Percentiles rank a stretch among this genome's conserved stretches.
Evolutionary conservation across 1,140 invertebrate genomes (phyloP).

Genomic region (Steinernema feltiae): DNA sequence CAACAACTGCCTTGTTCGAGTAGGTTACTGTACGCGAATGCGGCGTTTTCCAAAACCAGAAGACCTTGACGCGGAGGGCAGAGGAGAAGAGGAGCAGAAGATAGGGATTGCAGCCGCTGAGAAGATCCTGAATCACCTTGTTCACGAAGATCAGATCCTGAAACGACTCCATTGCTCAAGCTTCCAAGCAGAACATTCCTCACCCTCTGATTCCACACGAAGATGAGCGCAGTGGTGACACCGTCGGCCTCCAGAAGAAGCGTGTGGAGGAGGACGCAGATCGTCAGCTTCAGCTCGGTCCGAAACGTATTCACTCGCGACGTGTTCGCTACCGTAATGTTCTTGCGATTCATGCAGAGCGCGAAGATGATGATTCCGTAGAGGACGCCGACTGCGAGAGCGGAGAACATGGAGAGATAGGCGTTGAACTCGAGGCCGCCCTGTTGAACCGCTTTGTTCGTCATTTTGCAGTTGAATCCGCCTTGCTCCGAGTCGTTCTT

Average conservation of each 20-base stretch:
- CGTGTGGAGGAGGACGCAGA: not conserved
- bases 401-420: not conserved
- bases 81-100: not conserved
- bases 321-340: not conserved
- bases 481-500: no score
- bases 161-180: no score
- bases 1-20: no score
- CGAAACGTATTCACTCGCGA: not conserved
- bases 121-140: not conserved
- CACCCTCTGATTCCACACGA: not conserved
- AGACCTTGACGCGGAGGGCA: not conserved
- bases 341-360: not conserved
- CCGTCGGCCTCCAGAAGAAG: not conserved
- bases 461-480: not conserved
- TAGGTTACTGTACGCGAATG: no score
- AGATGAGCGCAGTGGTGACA: not conserved
- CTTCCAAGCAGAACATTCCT: no score
- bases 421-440: not conserved
- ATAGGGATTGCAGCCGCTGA: not conserved
- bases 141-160: not conserved
- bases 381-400: not conserved
- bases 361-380: not conserved
- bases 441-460: not conserved
- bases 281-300: not conserved
- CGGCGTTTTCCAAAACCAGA: not conserved